A percentile compares a stretch with the other conserved stretches of the same genome.
Conservation (phyloP, 1,140 invertebrate genomes). For the Dysdera silvatica region DNA sequence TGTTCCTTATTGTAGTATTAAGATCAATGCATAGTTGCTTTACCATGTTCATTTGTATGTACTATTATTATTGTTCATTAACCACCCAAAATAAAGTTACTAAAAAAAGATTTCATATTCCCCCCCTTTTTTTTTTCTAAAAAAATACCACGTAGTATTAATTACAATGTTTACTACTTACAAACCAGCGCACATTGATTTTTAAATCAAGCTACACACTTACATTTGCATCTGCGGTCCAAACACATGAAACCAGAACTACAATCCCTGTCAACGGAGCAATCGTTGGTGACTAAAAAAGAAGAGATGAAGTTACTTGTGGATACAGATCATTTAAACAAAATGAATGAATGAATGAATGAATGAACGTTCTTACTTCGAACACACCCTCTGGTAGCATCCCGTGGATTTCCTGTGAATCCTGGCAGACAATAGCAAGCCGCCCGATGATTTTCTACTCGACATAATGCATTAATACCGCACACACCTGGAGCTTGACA, state of each 20-base stretch:
- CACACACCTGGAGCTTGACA: constrained; percentile 40
- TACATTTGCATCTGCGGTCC: constrained; percentile 65
- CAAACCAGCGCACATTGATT: too few species aligned
- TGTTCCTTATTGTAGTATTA: too few species aligned
- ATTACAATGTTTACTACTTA: too few species aligned
- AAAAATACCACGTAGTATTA: too few species aligned
- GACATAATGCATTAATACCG: constrained; percentile 54
- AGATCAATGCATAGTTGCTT: too few species aligned
- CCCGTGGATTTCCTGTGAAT: constrained; percentile 39
- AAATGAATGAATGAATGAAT: too few species aligned
- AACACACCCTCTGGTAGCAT: constrained; percentile 26
- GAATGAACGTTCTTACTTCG: constrained; percentile 6
- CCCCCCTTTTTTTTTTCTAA: too few species aligned
- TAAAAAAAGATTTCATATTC: too few species aligned
- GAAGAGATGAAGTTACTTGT: neutral
- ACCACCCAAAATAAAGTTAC: too few species aligned
- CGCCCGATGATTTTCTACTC: constrained; percentile 41
- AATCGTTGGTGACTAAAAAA: constrained; percentile 27
- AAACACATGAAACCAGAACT: constrained; percentile 82
- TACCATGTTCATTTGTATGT: too few species aligned
- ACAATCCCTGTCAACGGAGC: constrained; percentile 51
- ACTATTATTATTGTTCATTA: too few species aligned
- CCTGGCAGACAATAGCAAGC: constrained; percentile 45
- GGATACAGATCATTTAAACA: too few species aligned
- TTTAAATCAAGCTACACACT: constrained; percentile 48